Base-by-base conservation (phyloP, 2,113 vertebrate species). In the Aegithalos caudatus region DNA sequence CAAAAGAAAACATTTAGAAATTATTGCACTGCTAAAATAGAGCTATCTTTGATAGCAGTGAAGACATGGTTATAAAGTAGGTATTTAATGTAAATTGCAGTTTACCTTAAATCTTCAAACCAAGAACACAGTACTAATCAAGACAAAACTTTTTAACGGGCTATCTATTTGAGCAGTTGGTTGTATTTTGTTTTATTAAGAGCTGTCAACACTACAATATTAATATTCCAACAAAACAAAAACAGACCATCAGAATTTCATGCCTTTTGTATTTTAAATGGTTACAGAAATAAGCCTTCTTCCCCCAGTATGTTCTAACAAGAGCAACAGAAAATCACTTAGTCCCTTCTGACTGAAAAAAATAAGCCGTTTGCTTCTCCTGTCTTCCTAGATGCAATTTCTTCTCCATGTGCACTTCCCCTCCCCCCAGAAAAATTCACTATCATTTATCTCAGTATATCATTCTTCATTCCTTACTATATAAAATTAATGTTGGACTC, bases 1-100 rank as follows among this genome's bases (percentile, higher is more conserved):
- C 31, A 86, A 85, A 58, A 93, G 33, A 92, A 90, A 94, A 95
- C 35, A 72, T 92, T 91, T 93, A 86, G 85, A 64, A 95, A 95
- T 71, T 77, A 90, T 91, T 95, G 73, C 44, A 57, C 61, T 90
- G n/a, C 48, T 93, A 79, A 90, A 91, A 74, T 72, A 87, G 81
- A 97, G 37, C 62, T 83, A n/a, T 74, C 61, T 64, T 44, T 92
- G 48, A 85, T 90, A 94, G 51, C 35, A 82, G 57, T 50, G 37
- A 65, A 83, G 77, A 83, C 33, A 58, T 10, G 40, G 60, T 86
- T 84, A 91, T 94, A 79, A 85, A 88, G 12, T 69, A 72, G 18
- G 21, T 80, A 53, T 83, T 76, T 56, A 79, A 50, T 60, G 14
- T 35, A 78, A 88, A 86, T 76, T 81, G 64, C 19, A 45, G 12